Evolutionary conservation across 1,140 invertebrate genomes (phyloP), one percentile per base, ranked within the genome.

Genomic region (Drosophila sp.): DNA sequence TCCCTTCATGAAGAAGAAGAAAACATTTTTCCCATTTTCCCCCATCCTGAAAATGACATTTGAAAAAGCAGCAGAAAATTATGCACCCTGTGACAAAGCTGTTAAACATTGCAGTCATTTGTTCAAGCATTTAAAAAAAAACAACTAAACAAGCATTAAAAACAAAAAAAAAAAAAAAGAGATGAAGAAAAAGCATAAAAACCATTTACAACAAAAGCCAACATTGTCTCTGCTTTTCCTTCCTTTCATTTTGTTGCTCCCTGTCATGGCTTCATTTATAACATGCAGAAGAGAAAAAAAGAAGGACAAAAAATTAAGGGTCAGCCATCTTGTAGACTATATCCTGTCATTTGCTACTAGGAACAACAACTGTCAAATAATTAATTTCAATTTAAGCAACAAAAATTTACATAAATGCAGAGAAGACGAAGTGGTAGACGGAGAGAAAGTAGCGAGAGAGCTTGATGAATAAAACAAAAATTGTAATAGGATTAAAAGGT

Each of bases 381-480:
- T 87, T 87, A 87, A 87, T 87, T 87, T 87, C 80, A 87, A 87
- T 87, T 87, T 89, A 87, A 87, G 85, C 83, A 87, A 87, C 73
- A 78, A 57, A 75, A 89, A 87, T 87, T 83, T 87, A 70, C 84
- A 89, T 87, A 87, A 87, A 89, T 84, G 76, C 71, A 72, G 70
- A 57, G 47, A 32, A 41, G 40, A 40, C 44, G 30, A 56, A 50
- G 41, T 23, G 3, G 44, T n/a, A 41, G 25, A 40, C 35, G 32
- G 27, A 66, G 64, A 66, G 41, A 29, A 64, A 61, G 6, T 10
- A 23, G 47, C 32, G 30, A 66, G 23, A 64, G 60, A 78, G 71
- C 71, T 68, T 83, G 83, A 86, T 86, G 82, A 86, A 87, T 86
- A 86, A 86, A 86, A 86, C 83, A 86, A 86, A 86, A 86, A 86